Conservation (phyloP, 2,888 invertebrate genomes). For the Kuschelorhynchus macadamiae region DNA sequence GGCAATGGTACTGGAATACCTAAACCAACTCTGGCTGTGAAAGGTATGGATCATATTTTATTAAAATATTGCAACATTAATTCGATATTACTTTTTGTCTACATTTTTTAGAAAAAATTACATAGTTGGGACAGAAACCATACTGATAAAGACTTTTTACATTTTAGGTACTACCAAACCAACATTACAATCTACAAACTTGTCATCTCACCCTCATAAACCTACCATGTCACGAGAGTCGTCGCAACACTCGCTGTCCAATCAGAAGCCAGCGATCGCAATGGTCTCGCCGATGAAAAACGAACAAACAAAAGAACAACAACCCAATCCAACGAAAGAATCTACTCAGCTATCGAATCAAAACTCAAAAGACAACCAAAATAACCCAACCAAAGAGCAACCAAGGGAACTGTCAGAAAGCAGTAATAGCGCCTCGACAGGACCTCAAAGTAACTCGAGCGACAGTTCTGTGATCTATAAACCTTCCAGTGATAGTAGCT, state of each 20-base stretch:
- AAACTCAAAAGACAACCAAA: slow-evolving; percentile 51
- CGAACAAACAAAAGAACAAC: slow-evolving; percentile 57
- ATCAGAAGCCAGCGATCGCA: slow-evolving; percentile 64
- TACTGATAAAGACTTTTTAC: no score
- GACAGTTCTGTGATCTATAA: slow-evolving; percentile 80
- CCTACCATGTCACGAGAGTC: slow-evolving; percentile 63
- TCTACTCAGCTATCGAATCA: neutral
- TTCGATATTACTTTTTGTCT: no score
- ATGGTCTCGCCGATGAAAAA: slow-evolving; percentile 85
- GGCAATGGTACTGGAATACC: slow-evolving; percentile 80
- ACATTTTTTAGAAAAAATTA: no score
- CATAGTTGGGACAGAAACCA: no score
- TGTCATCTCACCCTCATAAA: slow-evolving; percentile 62
- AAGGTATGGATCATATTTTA: slow-evolving; percentile 71
- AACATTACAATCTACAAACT: slow-evolving; percentile 28
- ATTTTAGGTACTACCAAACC: slow-evolving; percentile 45
- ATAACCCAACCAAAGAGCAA: slow-evolving; percentile 51
- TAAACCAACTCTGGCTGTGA: slow-evolving; percentile 92
- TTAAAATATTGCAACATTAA: no score
- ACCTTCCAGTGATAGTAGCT: slow-evolving; percentile 78
- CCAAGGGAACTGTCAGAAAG: slow-evolving; percentile 74
- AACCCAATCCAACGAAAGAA: neutral
- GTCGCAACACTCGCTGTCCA: slow-evolving; percentile 60
- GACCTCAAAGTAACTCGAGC: slow-evolving; percentile 80
- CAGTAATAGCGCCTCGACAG: slow-evolving; percentile 77